Evolutionary conservation across 2,888 invertebrate species (phyloP), one percentile per base, ranked within the genome.

Genomic region (Amphipoea oculea): DNA sequence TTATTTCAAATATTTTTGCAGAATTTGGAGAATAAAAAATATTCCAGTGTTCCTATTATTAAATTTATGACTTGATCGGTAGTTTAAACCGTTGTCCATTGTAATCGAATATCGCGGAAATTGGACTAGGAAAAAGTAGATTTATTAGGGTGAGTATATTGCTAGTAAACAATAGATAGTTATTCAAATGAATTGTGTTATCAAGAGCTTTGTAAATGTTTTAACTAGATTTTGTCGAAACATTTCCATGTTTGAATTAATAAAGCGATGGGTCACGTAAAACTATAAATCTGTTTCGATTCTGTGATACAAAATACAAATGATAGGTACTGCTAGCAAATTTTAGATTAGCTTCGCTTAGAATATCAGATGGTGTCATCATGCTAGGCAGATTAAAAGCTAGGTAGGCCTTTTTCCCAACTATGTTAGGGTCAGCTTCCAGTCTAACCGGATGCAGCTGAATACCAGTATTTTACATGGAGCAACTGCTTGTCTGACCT

Each of bases 21-120:
- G n/a, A 17, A 4, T 65, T 12, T 62, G 12, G 42, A 20, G 4
- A 51, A 23, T 51, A 51, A 23, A 70, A 71, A 63, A 67, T 63
- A 51, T 9, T 9, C 17, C 57, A 67, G 29, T 70, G 36, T 70
- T 20, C 9, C 17, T 60, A 62, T 76, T 63, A 68, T 82, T 76
- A 6, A 78, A 82, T 82, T 73, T 76, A 75, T 69, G 68, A 62
- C 36, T 14, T 71, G 63, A n/a, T 65, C 14, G 36, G 51, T 67
- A 67, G 57, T 73, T 82, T 73, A 76, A 54, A 73, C 11, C 62
- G 51, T 20, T 72, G 36, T 63, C 60, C 51, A 73, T 65, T 82
- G 71, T 78, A 60, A 79, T 72, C n/a, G 57, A 79, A 76, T 82
- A 76, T 79, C 20, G n/a, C 36, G 17, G 20, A 82, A 62, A 78